Base-by-base conservation (phyloP, 2,888 invertebrate genomes). In the Dendrolimus houi region DNA sequence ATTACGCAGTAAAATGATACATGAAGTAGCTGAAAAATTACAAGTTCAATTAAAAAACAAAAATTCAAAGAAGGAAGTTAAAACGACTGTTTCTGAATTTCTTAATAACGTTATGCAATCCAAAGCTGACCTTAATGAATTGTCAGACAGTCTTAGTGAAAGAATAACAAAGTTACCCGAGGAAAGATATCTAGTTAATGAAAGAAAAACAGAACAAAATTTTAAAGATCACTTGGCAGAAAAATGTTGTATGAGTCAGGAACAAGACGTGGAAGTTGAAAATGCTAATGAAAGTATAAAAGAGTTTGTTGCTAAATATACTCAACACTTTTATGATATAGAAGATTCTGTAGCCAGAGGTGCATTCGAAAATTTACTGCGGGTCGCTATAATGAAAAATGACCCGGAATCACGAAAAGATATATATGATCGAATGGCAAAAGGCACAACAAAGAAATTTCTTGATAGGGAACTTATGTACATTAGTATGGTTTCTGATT, bases 401-500 rank as follows among this genome's bases (percentile, higher is more conserved):
- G 69, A 60, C 60, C 67, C 72, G 41, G 65, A 67, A 8, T 67
- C 67, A 1, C 67, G 69, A 60, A 70, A 71, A 66, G 69, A 80
- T 56, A 62, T 75, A 8, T 72, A 74, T 58, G 67, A 74, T 8
- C 68, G 73, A 52, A 67, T 68, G 42, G 61, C 59, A 17, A 65
- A 69, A 59, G 57, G 62, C 12, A 56, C 58, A 55, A 42, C 56
- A 40, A 60, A 69, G 54, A 65, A 69, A 7, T 57, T 60, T 9
- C 69, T 75, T 56, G 62, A 65, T 9, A 64, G 69, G 2, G 83
- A 84, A 63, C 61, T 85, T 41, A 68, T 77, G 57, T 82, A 80
- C 52, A 77, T 83, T 8, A 79, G 76, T 60, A 65, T 74, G 41
- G 68, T 85, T 60, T 76, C 81, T 9, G 80, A 84, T 66, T 85